Evolutionary conservation across 1,140 invertebrate genomes (phyloP).

Genomic region (Nasonia longicornis): DNA sequence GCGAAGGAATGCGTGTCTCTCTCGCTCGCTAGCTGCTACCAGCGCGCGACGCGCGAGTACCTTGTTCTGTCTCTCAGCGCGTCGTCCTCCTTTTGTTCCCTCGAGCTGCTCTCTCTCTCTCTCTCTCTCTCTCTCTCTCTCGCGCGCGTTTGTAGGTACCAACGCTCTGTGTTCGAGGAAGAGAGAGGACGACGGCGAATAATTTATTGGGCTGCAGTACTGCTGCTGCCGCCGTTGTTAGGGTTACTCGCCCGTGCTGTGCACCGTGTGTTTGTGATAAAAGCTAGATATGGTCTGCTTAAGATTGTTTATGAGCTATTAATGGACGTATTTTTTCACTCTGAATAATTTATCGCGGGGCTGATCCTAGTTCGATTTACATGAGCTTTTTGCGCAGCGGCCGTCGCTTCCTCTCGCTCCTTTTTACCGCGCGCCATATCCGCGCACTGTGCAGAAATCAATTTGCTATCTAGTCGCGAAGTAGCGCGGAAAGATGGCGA

Average conservation of each 20-base stretch:
- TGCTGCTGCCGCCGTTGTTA: neutral
- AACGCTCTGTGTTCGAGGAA: neutral
- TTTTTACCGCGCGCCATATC: neutral
- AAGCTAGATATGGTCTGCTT: conserved; percentile 16
- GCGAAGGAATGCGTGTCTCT: conserved; percentile 48
- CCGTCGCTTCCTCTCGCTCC: neutral
- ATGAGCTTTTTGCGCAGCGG: conserved; percentile 44
- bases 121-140: too few relatives aligned
- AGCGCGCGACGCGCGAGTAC: neutral
- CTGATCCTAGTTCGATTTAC: conserved; percentile 58
- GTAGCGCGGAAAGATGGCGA: conserved; percentile 47
- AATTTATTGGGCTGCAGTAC: conserved; percentile 36
- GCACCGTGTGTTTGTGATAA: conserved; percentile 22
- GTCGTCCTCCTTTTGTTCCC: conserved; percentile 10
- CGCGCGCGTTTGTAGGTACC: neutral
- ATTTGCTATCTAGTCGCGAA: conserved; percentile 49
- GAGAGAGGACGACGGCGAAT: conserved; percentile 19
- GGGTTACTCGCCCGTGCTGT: too few relatives aligned
- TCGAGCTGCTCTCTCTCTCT: neutral
- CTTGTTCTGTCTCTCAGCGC: neutral
- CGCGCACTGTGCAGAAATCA: conserved; percentile 48
- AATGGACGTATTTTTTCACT: neutral
- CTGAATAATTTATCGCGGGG: conserved; percentile 56
- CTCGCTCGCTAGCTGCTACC: conserved; percentile 22
- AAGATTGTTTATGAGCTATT: conserved; percentile 31